Conservation (phyloP, 2,797 vertebrate species). For the Sebastes alutus region DNA sequence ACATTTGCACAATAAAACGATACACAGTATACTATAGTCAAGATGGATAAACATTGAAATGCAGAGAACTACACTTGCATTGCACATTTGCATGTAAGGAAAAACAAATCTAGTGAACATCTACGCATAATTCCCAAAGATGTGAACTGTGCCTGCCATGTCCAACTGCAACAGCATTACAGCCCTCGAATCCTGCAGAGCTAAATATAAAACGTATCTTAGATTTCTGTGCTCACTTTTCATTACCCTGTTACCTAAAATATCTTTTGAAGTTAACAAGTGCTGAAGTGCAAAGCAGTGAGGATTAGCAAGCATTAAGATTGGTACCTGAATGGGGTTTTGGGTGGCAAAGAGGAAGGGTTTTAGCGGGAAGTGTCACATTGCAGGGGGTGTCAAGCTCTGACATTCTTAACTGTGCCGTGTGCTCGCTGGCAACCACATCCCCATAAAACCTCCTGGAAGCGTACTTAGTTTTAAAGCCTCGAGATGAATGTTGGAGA, state of each 20-base stretch:
- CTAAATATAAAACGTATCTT: neutral
- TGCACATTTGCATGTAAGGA: neutral
- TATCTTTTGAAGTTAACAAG: conserved; percentile 39
- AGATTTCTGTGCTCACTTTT: neutral
- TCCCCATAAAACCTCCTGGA: conserved; percentile 15
- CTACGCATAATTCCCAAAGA: neutral
- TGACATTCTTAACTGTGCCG: conserved; percentile 18
- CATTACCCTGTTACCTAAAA: conserved; percentile 11
- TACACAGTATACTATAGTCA: neutral
- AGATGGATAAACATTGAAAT: neutral
- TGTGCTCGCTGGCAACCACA: neutral
- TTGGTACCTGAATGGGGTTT: conserved; percentile 23
- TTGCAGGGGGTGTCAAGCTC: conserved; percentile 5
- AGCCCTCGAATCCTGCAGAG: neutral
- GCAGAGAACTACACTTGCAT: neutral
- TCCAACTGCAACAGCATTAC: neutral
- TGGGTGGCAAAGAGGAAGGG: neutral
- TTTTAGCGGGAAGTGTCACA: conserved; percentile 21
- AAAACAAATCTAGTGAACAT: neutral
- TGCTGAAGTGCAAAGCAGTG: conserved; percentile 25
- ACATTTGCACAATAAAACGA: neutral
- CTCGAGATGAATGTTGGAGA: neutral
- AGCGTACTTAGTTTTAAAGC: neutral
- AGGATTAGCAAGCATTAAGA: conserved; percentile 41
- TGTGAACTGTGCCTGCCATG: neutral